Base-by-base conservation (phyloP, 1,140 invertebrate species). In the Drosophila carrolli region DNA sequence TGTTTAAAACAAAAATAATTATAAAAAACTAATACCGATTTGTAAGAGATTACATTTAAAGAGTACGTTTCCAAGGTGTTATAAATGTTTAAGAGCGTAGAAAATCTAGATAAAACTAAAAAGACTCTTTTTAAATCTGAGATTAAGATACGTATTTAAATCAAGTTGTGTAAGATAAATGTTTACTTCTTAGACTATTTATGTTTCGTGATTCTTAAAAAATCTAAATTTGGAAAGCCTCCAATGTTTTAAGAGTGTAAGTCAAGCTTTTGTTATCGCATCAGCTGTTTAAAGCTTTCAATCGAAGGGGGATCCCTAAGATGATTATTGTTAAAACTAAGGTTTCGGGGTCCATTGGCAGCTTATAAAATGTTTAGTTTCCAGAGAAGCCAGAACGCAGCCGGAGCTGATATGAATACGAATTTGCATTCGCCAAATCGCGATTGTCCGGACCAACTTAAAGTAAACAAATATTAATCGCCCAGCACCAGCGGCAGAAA, bases 381-480 rank as follows among this genome's bases (percentile, higher is more conserved):
- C 14, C n/a, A 40, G 35, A 71, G 29, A 41, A 58, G 66, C 37
- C 66, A 58, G 37, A 41, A 38, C 43, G 44, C 13, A 43, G 27
- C 37, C 13, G 53, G 16, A 13, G 53, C 65, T 58, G 43, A 71
- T 50, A 68, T 71, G 50, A 55, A 10, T n/a, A 29, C 14, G 43
- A n/a, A 70, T 44, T 38, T 40, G n/a, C 53, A 50, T 41, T 29
- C 8, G 44, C 37, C 37, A 16, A 72, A 23, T 37, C 37, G 38
- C 43, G 51, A 71, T 58, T 43, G 53, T 13, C 50, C 44, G 47
- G 47, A 38, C 65, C 65, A 57, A 68, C 50, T 55, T 37, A 48
- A 75, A 73, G 46, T 35, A 56, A 50, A 71, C 51, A 74, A 38
- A 77, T 59, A 55, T 37, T 35, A 65, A 58, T 58, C 51, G 51